These are phyloP conservation scores for Apamea monoglypha DNA, from an alignment of 2,888 invertebrate genomes.

Conservation along the genomic window DNA sequence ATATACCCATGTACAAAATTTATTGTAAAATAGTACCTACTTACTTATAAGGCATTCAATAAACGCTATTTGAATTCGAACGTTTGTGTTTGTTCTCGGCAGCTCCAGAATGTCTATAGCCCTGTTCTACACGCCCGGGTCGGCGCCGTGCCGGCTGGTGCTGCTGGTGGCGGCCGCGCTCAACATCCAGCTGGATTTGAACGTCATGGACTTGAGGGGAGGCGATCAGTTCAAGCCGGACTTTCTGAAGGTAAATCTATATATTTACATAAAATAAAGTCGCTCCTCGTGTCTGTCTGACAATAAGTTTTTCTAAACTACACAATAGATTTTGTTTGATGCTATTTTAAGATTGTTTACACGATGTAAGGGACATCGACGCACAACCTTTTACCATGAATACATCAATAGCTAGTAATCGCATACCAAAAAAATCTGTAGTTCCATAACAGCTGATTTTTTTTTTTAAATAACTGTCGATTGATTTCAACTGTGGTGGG, in stretches of 20 bases:
- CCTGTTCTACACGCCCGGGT: conserved; percentile 90
- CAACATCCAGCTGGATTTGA: conserved; percentile 90
- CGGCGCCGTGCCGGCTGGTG: conserved; percentile 91
- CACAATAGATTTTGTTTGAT: neutral
- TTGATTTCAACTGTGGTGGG: neutral
- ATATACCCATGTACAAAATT: neutral
- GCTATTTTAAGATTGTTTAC: neutral
- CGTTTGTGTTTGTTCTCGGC: neutral
- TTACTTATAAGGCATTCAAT: neutral
- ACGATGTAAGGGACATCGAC: no score
- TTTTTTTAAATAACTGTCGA: no score
- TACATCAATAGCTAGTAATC: no score
- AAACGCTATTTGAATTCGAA: neutral
- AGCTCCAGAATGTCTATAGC: conserved; percentile 87
- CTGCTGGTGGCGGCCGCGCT: conserved; percentile 91
- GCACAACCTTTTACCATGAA: no score
- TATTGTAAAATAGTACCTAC: neutral
- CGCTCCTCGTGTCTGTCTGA: neutral
- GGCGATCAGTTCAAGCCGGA: conserved; percentile 91
- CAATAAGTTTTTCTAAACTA: neutral
- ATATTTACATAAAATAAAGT: no score
- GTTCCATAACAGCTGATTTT: no score
- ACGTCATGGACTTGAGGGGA: conserved; percentile 86
- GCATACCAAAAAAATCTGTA: no score
- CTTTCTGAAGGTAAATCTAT: conserved; percentile 89